Evolutionary conservation across 2,888 invertebrate species (phyloP).

Genomic region (Pristionchus japonicus): DNA sequence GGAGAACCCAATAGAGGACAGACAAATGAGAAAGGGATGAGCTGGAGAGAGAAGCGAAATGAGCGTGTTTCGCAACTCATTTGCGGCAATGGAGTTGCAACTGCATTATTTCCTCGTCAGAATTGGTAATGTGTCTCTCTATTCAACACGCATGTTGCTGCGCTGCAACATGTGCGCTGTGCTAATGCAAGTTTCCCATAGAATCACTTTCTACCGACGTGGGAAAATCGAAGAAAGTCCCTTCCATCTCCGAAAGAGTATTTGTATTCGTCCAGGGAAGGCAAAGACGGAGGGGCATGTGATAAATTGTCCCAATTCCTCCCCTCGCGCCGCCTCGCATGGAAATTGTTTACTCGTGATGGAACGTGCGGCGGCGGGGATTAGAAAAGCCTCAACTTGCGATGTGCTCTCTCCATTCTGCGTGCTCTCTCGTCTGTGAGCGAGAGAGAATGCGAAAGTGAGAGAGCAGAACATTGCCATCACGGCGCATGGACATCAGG

Average conservation of each 20-base stretch:
- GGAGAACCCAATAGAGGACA: background rate
- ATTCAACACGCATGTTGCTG: too few species aligned
- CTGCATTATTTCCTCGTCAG: too few species aligned
- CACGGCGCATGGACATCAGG: background rate
- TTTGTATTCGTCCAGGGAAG: background rate
- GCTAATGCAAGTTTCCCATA: too few species aligned
- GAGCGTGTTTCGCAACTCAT: conserved; percentile 22
- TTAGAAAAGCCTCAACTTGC: background rate
- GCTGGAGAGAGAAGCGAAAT: background rate
- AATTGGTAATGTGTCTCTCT: too few species aligned
- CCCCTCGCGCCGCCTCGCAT: background rate
- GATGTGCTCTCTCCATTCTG: background rate
- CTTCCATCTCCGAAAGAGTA: background rate
- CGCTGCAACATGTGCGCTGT: too few species aligned
- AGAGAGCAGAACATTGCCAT: background rate
- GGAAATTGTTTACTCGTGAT: conserved; percentile 13
- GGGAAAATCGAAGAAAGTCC: too few species aligned
- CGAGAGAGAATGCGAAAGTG: background rate
- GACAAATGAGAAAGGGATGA: conserved; percentile 25
- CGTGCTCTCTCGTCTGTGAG: background rate
- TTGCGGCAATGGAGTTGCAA: background rate
- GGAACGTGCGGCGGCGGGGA: background rate
- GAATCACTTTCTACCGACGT: too few species aligned
- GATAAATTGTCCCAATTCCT: background rate
- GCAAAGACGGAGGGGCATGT: background rate